Conservation (phyloP, 2,888 invertebrate genomes). For the Drosophila putrida region DNA sequence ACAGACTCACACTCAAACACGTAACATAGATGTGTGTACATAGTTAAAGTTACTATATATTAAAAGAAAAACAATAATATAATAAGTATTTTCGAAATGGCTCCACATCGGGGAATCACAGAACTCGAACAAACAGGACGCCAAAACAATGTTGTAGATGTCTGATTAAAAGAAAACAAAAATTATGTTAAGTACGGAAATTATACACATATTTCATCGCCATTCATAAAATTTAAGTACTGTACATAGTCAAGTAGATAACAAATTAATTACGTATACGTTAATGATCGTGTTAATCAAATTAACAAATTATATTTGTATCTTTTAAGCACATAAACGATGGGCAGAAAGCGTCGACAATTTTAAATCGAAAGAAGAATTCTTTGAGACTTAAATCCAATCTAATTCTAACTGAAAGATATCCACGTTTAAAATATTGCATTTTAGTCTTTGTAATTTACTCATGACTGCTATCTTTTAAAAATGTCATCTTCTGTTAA, state of each 20-base stretch:
- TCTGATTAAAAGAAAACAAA: neutral
- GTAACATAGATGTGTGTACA: constrained; percentile 1
- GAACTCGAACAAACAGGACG: constrained; percentile 29
- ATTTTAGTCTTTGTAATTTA: too few species aligned
- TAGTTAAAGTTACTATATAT: neutral
- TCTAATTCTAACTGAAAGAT: too few species aligned
- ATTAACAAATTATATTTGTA: constrained; percentile 39
- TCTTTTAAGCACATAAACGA: neutral
- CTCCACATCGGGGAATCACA: neutral
- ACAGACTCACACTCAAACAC: constrained; percentile 19
- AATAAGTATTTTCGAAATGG: constrained; percentile 16
- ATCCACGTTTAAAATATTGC: too few species aligned
- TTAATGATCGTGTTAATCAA: constrained; percentile 40
- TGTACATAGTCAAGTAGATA: constrained; percentile 47
- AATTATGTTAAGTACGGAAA: constrained; percentile 8
- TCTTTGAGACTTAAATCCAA: too few species aligned
- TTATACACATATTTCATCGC: constrained; percentile 45
- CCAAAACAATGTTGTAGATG: constrained; percentile 32
- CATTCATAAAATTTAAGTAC: constrained; percentile 50
- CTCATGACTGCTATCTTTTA: too few species aligned
- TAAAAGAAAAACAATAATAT: neutral
- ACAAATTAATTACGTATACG: constrained; percentile 6
- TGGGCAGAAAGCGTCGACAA: too few species aligned
- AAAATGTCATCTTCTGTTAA: too few species aligned
- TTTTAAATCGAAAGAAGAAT: too few species aligned